Base-by-base conservation (phyloP, 2,797 vertebrate species). In the Sebastes wilsoni region DNA sequence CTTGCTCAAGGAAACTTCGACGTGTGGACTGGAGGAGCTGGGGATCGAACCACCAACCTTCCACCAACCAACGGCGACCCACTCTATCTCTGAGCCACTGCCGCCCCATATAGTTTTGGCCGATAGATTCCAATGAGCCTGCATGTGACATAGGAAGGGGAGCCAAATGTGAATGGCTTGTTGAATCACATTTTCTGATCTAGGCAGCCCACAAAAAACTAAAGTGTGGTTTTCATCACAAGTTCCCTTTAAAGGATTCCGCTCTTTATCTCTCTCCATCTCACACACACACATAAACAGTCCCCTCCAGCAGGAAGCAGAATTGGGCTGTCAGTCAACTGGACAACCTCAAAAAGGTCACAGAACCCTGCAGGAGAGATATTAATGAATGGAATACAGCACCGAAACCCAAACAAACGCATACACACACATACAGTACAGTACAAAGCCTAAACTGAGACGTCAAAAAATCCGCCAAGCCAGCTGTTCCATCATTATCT, bases 321-420 rank as follows among this genome's bases (percentile, higher is more conserved):
- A 90, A 91, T 90, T 90, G 88, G 86, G 82, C 87, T 91, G 91
- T 91, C 88, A 87, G 67, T 93, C 90, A 93, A 85, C 76, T 36
- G 75, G 89, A 86, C 91, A 91, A 89, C 86, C 84, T 92, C 84
- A 88, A 91, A 58, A 92, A 92, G 87, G 90, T 80, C 87, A 91
- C 79, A 89, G 64, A 78, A 81, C 69, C 79, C 85, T 85, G 82
- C 75, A 82, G 86, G 86, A 88, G 83, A 85, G 84, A 85, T 86
- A 88, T 87, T 89, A 87, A 89, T 89, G 84, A 88, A 87, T 86
- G 86, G 88, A 89, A 85, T 80, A 86, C 52, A 73, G 65, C 66
- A 58, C 69, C 3, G 5, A 32, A 66, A 71, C 62, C 30, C 67
- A 82, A 46, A 81, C 71, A 59, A 32, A 34, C 61, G 9, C 65